Evolutionary conservation across 2,797 vertebrate genomes (phyloP), one percentile per base, ranked within the genome.

Genomic region (Falco novaeseelandiae): DNA sequence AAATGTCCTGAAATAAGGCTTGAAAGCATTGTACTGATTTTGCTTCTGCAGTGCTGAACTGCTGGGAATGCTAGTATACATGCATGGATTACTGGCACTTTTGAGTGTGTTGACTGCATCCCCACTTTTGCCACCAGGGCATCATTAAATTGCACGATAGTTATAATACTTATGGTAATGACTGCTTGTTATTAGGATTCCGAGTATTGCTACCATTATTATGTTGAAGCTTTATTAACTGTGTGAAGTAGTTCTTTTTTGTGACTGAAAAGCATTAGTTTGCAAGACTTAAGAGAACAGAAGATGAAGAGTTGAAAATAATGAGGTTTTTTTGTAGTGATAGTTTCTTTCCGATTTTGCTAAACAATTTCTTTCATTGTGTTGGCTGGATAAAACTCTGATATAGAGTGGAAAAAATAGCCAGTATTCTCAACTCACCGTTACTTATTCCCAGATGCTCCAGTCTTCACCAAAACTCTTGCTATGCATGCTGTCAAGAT

Each of bases 241-340:
- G 65, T 29, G 32, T 87, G 36, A 85, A 87, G 49, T 22, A 66
- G 38, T 21, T 9, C 16, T 7, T 52, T 73, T 76, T 81, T 66
- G 44, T 63, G 69, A 25, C 59, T 72, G 51, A 52, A 77, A 84
- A 85, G 13, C 3, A 8, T 7, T 69, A 7, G n/a, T 71, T 91
- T 87, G 29, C 76, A 78, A 74, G 48, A 71, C 11, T 11, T 55
- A 34, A 65, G 49, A 78, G 52, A 89, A 70, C 8, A 12, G 10
- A 65, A 65, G 42, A 54, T 32, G 27, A 90, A 29, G 58, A 71
- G 10, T 48, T 88, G 48, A 76, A 44, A 90, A 38, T 8, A 59
- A 20, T 8, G 9, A 26, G 8, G 2, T 0, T 1, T 10, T 46
- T 67, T 71, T 42, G 1, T 18, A 71, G 26, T 34, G 10, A 36